Percentiles rank a stretch among this genome's conserved stretches.
These are phyloP conservation scores for Micrasema minimum DNA, from an alignment of 1,140 invertebrate genomes.

Conservation along the genomic window DNA sequence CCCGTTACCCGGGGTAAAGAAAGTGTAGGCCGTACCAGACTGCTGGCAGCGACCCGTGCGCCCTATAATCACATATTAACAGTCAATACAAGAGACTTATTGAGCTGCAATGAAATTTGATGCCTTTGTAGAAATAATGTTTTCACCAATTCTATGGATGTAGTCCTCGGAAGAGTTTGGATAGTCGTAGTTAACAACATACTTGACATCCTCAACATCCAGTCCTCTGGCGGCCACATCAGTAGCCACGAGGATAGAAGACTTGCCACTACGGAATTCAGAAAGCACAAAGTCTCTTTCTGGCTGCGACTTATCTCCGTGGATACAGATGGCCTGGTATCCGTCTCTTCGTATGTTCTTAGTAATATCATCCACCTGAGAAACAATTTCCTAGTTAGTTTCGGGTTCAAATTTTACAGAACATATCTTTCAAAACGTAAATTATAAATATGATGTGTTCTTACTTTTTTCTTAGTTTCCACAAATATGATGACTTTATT, in stretches of 20 bases:
- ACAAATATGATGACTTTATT: constrained; percentile 98
- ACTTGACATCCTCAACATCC: constrained; percentile 99
- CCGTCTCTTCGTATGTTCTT: constrained; percentile 89
- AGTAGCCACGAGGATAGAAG: constrained; percentile 96
- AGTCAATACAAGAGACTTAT: no score
- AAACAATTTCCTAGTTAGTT: no score
- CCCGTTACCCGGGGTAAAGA: constrained; percentile 92
- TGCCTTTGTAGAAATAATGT: neutral
- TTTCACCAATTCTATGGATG: constrained; percentile 95
- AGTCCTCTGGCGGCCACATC: constrained; percentile 98
- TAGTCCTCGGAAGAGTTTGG: constrained; percentile 99
- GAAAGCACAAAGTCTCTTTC: constrained; percentile 92
- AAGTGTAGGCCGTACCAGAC: constrained; percentile 96
- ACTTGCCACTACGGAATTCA: constrained; percentile 93
- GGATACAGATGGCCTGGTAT: constrained; percentile 90
- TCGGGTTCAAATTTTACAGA: no score
- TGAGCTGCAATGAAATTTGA: no score
- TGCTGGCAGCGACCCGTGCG: constrained; percentile 93
- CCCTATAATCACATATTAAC: constrained; percentile 61
- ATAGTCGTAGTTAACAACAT: constrained; percentile 99
- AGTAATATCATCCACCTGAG: constrained; percentile 90
- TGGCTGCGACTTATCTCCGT: constrained; percentile 97
- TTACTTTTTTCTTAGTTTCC: constrained; percentile 94
- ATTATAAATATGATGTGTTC: no score
- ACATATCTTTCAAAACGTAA: no score